A percentile compares a stretch with the other conserved stretches of the same genome.
phyloP scores from a whole-genome alignment of 2,888 invertebrate genomes.

The Antheraea assamensis region DNA sequence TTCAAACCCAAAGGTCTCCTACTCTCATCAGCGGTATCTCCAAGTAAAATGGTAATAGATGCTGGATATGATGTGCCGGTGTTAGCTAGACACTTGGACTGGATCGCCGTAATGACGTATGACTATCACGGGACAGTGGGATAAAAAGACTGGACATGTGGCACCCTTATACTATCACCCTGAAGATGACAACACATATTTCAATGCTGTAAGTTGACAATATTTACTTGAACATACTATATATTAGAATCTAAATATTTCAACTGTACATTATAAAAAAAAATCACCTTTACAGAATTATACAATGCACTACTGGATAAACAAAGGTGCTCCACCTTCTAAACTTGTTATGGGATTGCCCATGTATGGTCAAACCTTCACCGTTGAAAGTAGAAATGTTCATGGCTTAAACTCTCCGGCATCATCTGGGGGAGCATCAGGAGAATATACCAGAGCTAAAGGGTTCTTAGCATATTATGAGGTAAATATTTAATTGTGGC shows the following conservation, averaged over 20 bases:
- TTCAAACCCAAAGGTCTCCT: constrained; percentile 86
- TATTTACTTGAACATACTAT: not conserved
- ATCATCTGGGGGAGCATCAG: constrained; percentile 89
- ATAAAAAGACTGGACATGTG: constrained; percentile 94
- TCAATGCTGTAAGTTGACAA: constrained; percentile 86
- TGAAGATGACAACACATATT: constrained; percentile 90
- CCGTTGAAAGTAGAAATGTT: constrained; percentile 62
- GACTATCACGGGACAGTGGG: constrained; percentile 97
- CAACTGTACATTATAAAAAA: not conserved
- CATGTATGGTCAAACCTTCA: constrained; percentile 93
- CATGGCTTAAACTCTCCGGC: constrained; percentile 89
- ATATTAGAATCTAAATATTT: not conserved
- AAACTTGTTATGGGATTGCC: constrained; percentile 95
- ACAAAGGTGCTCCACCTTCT: constrained; percentile 89
- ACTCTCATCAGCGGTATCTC: constrained; percentile 92
- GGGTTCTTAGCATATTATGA: constrained; percentile 95
- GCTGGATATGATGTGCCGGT: constrained; percentile 91
- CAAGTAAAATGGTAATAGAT: constrained; percentile 93
- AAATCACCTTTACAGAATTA: constrained; percentile 84
- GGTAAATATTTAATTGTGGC: constrained; percentile 57
- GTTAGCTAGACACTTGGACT: constrained; percentile 89
- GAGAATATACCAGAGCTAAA: constrained; percentile 92
- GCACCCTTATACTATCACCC: constrained; percentile 92
- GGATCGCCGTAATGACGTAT: constrained; percentile 96
- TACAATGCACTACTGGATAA: constrained; percentile 94